Base-by-base conservation (phyloP, 2,113 vertebrate species). In the Megaceryle maxima region DNA sequence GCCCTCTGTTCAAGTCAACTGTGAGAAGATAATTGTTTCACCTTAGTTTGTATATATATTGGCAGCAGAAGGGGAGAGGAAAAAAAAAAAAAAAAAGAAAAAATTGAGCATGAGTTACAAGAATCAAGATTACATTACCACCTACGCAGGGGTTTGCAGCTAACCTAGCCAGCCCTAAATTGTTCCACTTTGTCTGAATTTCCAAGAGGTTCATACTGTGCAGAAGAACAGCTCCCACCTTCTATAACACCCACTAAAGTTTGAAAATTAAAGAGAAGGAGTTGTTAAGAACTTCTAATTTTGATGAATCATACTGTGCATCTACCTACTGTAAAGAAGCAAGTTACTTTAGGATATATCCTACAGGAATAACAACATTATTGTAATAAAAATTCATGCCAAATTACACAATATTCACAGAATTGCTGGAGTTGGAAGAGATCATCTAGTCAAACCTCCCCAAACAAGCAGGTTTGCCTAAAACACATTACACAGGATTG, bases 181-280 rank as follows among this genome's bases (percentile, higher is more conserved):
- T 66, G 44, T 33, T 93, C 50, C 53, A 43, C 66, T 91, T 70
- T 1, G n/a, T 28, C 88, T 90, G n/a, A 53, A 21, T 67, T 90
- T 87, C 51, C 82, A 76, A 50, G 67, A 86, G 82, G 31, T 55
- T 92, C 75, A 28, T 2, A 91, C 72, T 77, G 93, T 56, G 93
- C 78, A 83, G 72, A 95, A 83, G 72, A 95, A 91, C 87, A 86
- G 92, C 76, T 93, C 79, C 79, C 79, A 67, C 90, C 81, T 83
- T 74, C 92, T 74, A 29, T 4, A 94, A 95, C 80, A 94, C 88
- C 94, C 91, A 94, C 95, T 43, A 1, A 60, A 84, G 83, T 60
- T 3, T 1, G n/a, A 70, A 95, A 93, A 93, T 81, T 10, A 91
- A 92, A 88, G 60, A 87, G 50, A 92, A 56, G 1, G 50, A 28